A percentile compares a stretch with the other conserved stretches of the same genome.
These are phyloP conservation scores for Psittacula derbiana DNA, from an alignment of 2,797 vertebrate genomes.

Conservation along the genomic window DNA sequence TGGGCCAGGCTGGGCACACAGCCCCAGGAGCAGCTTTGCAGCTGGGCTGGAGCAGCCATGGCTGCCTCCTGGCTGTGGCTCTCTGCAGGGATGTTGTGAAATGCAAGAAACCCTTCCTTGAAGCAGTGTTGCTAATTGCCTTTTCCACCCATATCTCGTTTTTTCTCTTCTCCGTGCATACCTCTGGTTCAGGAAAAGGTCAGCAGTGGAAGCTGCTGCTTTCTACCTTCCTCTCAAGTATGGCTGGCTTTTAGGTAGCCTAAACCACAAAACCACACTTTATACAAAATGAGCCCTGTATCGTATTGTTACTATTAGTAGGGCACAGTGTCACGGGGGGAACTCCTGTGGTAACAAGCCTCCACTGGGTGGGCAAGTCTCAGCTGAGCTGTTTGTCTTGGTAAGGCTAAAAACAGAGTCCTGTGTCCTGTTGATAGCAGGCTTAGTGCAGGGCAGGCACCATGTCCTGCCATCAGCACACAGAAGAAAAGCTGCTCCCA, in stretches of 20 bases:
- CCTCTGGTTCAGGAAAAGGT: neutral
- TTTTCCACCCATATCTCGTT: neutral
- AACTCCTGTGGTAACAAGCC: neutral
- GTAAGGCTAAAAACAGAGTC: accelerated
- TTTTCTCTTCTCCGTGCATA: neutral
- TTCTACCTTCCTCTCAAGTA: neutral
- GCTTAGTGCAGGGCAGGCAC: accelerated
- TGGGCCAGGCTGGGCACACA: neutral
- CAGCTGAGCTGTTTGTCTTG: neutral
- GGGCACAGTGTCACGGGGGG: accelerated
- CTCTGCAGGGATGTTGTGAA: neutral
- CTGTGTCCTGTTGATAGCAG: neutral
- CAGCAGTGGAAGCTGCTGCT: neutral
- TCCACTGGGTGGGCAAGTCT: accelerated
- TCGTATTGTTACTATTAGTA: accelerated
- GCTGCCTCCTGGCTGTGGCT: accelerated
- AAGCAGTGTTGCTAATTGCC: neutral
- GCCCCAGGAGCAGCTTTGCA: neutral
- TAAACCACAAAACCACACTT: neutral
- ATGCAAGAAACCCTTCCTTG: accelerated
- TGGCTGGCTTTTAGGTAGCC: neutral
- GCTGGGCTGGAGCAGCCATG: neutral
- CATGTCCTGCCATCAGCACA: accelerated
- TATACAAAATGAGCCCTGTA: accelerated
- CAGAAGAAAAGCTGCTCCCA: no score